Evolutionary conservation across 2,113 vertebrate genomes (phyloP), one percentile per base, ranked within the genome.

Genomic region (Ailuropoda melanoleuca): DNA sequence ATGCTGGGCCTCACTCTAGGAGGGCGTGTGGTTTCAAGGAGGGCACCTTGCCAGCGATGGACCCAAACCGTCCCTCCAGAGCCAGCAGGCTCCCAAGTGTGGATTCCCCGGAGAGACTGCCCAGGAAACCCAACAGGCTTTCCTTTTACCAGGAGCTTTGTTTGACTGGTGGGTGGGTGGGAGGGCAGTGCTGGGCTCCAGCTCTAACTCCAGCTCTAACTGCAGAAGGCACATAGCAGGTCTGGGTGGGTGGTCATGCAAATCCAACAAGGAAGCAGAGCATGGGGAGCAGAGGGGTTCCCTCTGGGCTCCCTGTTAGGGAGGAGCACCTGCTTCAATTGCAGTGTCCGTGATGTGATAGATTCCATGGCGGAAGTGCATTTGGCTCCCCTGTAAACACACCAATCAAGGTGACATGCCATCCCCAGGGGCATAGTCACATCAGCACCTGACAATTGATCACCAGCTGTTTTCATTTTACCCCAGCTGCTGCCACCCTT

Each of bases 241-340:
- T 53, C 70, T 62, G 82, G 82, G 58, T 50, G 70, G 75, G 58
- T 31, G 48, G 66, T 82, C 50, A 75, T 9, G 43, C 39, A 62
- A 39, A 74, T 58, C 81, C 75, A 34, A 94, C 24, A 24, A 87
- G 58, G 56, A 87, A 80, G 70, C 48, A n/a, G 50, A 46, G 31
- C 84, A 55, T 24, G 23, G 74, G 29, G 66, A 62, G 21, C 29
- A 24, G 19, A 66, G 39, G n/a, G 26, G 11, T 64, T 87, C 62
- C 55, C 58, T 17, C 39, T 23, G 66, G 50, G 43, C 66, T 72
- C 18, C 50, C 39, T 66, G n/a, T 24, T 34, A 26, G 18, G 68
- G 12, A 56, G 55, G 34, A n/a, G 26, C 0, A 2, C 12, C 34
- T 0, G 14, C 58, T 48, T 9, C 34, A 0, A 9, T 1, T 7